Evolutionary conservation across 92 coral and sea anemone species (phyloP), one percentile per base, ranked within the genome.

Genomic region (Heliopora coerulea): DNA sequence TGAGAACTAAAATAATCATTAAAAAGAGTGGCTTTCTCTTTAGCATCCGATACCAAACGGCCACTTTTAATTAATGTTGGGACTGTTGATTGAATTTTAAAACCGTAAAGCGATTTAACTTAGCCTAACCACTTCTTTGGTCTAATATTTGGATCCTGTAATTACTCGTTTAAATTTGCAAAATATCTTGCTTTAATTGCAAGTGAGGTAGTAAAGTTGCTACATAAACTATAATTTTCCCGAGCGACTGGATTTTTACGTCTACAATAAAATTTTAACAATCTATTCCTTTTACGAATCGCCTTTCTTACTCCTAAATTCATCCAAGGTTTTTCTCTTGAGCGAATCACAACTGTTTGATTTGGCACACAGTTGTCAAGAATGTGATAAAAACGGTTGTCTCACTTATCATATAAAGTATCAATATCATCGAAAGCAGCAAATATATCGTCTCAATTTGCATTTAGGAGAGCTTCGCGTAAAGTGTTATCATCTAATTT

Each of bases 61-160:
- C 59, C 32, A 54, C 84, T 15, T 15, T 46, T 15, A 10, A 37
- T 4, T 37, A 77, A 41, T 41, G 62, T 27, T 58, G 86, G 83
- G 39, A 82, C 74, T 15, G 79, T 54, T 25, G 70, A 68, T 66
- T 82, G 77, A 24, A 69, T 68, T 78, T 62, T 82, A 41, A 57
- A 59, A 41, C 81, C 81, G 72, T 77, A 72, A 25, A 82, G 42
- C 37, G 81, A 73, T 54, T 72, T 85, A 41, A 81, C 56, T 29
- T 73, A 68, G 65, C 80, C 78, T 82, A 83, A 82, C 89, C 86
- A 86, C 59, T 59, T 86, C 52, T 85, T 81, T 2, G 85, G 69
- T 30, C 89, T 77, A 37, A 72, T 61, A 28, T 56, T 20, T 8
- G 84, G 81, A 65, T 79, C 81, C 40, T 62, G 82, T 19, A 83